Base-by-base conservation (phyloP, 2,113 vertebrate genomes). In the Cyprinodon brontotheroides region DNA sequence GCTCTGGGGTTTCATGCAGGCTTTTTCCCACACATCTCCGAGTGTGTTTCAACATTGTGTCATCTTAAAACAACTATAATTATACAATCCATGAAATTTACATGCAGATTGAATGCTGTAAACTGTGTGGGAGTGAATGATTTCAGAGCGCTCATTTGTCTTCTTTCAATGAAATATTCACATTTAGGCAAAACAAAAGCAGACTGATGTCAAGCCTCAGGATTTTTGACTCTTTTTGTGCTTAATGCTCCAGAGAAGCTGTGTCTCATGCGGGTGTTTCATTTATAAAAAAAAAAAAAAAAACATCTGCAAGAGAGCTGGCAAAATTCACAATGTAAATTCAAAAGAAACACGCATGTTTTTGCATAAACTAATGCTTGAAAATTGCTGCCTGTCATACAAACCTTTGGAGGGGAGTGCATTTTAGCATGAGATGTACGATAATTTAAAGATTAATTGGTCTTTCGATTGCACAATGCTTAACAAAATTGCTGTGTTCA, bases 41-140 rank as follows among this genome's bases (percentile, higher is more conserved):
- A 65, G 81, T 85, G 70, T 57, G 85, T 79, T 29, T 43, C 40
- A 72, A 73, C 72, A 85, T 91, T 89, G 87, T 86, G 88, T 90
- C 92, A 92, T 89, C 83, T 86, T 86, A 82, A 72, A 87, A 85
- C 79, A 88, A 70, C 86, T 86, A 50, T 87, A 91, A 91, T 91
- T 87, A 87, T 53, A 83, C 81, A 80, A 68, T 62, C 81, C 90
- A 71, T 83, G 73, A 80, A 77, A 86, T 84, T 88, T 82, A 72
- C 63, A 73, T 68, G 72, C 63, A 75, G 74, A 48, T 77, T 61
- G 75, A 11, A 72, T 40, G 64, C 63, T 66, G 68, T 43, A 17
- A 69, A 61, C 72, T 65, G 57, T 72, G 72, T 88, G 84, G 77
- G 77, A 72, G 71, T 3, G 14, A 41, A 38, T 70, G 61, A 15